Evolutionary conservation across 64 coral and sea anemone species (phyloP).

Genomic region (Porites lutea): DNA sequence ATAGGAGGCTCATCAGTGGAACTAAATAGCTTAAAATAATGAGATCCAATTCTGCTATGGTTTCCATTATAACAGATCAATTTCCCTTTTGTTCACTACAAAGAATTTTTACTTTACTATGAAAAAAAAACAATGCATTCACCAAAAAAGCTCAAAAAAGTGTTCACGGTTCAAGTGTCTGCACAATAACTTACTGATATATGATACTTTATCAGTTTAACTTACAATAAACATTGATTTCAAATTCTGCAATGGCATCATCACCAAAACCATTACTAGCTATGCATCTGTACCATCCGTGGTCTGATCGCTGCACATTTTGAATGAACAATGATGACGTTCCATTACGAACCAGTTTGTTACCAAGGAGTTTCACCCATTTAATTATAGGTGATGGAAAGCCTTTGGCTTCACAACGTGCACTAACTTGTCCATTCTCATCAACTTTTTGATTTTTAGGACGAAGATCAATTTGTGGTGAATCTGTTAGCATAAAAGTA

Average conservation of each 20-base stretch:
- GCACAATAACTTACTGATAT: no score
- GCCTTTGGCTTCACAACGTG: conserved; percentile 31
- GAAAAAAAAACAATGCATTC: no score
- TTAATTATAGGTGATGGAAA: conserved; percentile 42
- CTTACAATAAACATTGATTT: conserved; percentile 65
- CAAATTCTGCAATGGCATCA: conserved; percentile 3
- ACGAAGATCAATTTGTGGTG: conserved; percentile 23
- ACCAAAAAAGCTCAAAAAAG: no score
- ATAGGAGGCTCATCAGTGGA: no score
- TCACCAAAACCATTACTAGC: conserved; percentile 51
- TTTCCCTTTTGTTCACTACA: no score
- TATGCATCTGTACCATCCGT: conserved; percentile 57
- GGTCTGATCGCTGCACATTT: conserved; percentile 17
- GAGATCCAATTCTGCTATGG: no score
- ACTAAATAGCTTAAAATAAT: no score
- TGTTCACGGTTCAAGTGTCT: no score
- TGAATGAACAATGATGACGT: background rate
- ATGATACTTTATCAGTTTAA: background rate
- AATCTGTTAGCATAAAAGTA: conserved; percentile 11
- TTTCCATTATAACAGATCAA: no score
- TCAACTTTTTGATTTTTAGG: background rate
- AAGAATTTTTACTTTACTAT: no score
- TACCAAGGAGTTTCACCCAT: conserved; percentile 43
- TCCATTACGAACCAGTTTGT: conserved; percentile 21
- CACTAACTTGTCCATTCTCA: background rate